Evolutionary conservation across 2,797 vertebrate genomes (phyloP).

Genomic region (Buphagus erythrorhynchus): DNA sequence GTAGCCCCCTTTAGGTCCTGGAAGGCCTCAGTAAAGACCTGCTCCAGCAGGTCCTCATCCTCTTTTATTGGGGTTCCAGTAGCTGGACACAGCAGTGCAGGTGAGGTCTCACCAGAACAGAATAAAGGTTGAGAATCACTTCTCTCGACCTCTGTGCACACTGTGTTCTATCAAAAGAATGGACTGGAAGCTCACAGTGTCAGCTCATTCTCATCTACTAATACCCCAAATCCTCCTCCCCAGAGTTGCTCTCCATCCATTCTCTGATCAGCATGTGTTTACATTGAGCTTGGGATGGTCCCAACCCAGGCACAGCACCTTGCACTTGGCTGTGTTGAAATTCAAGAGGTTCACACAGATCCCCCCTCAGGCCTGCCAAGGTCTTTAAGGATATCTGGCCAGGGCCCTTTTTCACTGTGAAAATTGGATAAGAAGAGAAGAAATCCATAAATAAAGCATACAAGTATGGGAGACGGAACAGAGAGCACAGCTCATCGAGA

Average conservation of each 20-base stretch:
- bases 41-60: not conserved
- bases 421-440: not conserved
- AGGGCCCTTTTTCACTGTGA: not conserved
- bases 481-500: too few relatives aligned
- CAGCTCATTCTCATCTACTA: not conserved
- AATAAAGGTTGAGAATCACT: not conserved
- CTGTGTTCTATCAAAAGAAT: not conserved
- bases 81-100: not conserved
- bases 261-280: not conserved
- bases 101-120: not conserved
- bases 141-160: not conserved
- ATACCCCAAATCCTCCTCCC: not conserved
- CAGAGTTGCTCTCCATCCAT: not conserved
- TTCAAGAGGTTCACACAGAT: not conserved
- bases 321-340: not conserved
- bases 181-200: not conserved
- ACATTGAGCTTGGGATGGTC: not conserved
- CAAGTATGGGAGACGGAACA: too few relatives aligned
- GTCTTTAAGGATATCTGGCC: not conserved
- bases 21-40: not conserved
- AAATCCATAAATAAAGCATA: not conserved
- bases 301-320: not conserved
- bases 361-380: too few relatives aligned
- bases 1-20: fast-evolving
- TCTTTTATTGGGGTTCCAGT: not conserved